Percentiles rank a stretch among this genome's conserved stretches.
phyloP scores from a whole-genome alignment of 2,113 vertebrate genomes.

The Datnioides undecimradiatus region DNA sequence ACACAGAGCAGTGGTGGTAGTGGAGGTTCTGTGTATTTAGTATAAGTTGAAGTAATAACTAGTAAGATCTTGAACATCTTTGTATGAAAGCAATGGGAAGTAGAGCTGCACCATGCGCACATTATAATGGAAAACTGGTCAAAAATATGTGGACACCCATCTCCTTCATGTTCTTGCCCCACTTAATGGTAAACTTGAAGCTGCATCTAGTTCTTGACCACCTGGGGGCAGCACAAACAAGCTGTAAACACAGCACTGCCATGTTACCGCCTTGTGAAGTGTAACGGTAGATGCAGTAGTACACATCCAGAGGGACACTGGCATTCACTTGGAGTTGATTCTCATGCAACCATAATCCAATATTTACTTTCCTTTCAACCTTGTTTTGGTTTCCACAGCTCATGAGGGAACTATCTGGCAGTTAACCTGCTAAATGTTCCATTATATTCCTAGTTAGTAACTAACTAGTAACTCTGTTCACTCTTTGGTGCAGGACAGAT shows the following conservation, averaged over 20 bases:
- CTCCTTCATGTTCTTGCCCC: background rate
- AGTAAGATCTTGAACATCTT: conserved; percentile 17
- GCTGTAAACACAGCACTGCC: background rate
- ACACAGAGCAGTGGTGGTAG: conserved; percentile 21
- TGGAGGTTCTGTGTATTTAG: conserved; percentile 31
- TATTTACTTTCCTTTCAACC: background rate
- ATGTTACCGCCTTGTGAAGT: background rate
- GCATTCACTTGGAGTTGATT: background rate
- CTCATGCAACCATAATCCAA: background rate
- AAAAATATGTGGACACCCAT: background rate
- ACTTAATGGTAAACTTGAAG: background rate
- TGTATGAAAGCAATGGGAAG: background rate
- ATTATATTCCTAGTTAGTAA: too few species aligned
- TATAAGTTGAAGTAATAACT: too few species aligned
- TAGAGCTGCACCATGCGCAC: background rate
- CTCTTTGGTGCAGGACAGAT: too few species aligned
- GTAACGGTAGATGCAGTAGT: too few species aligned
- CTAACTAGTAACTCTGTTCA: too few species aligned
- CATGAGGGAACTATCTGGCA: too few species aligned
- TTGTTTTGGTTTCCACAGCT: too few species aligned
- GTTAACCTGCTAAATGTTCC: too few species aligned
- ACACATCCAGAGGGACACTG: too few species aligned
- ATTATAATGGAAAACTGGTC: background rate
- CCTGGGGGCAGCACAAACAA: conserved; percentile 3
- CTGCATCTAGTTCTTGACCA: background rate